These are phyloP conservation scores for Puntigrus tetrazona DNA, from an alignment of 2,113 vertebrate species.

Conservation along the genomic window DNA sequence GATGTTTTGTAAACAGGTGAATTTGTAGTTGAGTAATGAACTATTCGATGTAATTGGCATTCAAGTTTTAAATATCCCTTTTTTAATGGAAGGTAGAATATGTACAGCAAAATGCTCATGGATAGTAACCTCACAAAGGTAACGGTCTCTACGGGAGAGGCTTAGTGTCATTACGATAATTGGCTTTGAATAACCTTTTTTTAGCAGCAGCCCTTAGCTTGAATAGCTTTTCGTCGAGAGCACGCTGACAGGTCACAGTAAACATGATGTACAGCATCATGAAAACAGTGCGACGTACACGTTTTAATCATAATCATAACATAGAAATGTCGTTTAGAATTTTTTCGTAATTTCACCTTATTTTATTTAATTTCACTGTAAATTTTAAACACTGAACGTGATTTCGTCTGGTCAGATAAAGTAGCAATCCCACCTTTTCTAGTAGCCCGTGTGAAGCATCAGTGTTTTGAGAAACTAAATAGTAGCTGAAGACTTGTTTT, in stretches of 20 bases:
- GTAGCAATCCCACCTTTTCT: background rate
- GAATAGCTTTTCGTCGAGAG: slow-evolving; percentile 24
- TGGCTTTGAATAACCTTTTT: slow-evolving; percentile 69
- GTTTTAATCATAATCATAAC: background rate
- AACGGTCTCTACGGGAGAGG: slow-evolving; percentile 45
- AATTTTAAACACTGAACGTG: background rate
- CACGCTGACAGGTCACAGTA: slow-evolving; percentile 48
- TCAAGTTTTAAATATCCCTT: background rate
- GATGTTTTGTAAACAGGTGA: background rate
- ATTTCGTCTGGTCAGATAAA: background rate
- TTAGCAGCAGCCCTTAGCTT: slow-evolving; percentile 56
- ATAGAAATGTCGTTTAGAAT: background rate
- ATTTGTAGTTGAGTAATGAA: background rate
- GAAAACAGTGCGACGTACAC: background rate
- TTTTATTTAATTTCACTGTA: background rate
- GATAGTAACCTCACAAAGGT: slow-evolving; percentile 17
- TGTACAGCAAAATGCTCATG: background rate
- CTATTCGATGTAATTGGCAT: background rate
- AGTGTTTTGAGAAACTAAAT: background rate
- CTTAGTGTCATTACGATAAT: slow-evolving; percentile 70
- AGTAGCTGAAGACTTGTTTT: too few species aligned
- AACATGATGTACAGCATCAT: background rate
- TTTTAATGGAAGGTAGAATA: background rate
- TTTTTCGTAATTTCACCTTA: background rate
- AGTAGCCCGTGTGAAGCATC: background rate